Evolutionary conservation across 1,140 invertebrate species (phyloP).

Genomic region (Drosophila sucinea): DNA sequence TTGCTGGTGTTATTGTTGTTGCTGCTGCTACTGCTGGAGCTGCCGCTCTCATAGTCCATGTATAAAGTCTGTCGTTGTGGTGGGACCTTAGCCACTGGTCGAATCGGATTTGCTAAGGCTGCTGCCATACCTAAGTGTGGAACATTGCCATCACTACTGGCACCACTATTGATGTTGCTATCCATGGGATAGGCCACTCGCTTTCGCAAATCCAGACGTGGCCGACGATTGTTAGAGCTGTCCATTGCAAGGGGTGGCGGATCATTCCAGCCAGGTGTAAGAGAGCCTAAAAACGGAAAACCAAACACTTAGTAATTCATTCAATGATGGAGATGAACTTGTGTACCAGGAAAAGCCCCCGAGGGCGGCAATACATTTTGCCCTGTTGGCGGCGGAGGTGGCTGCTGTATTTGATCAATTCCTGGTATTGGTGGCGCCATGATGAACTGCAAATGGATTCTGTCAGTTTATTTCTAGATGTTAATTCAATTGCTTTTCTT

Average conservation of each 20-base stretch:
- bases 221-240: conserved; percentile 38
- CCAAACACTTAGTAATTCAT: too few species aligned
- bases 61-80: conserved; percentile 31
- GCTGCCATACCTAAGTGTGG: conserved; percentile 23
- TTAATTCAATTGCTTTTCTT: background rate
- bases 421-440: conserved; percentile 42
- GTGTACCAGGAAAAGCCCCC: conserved; percentile 60
- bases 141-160: conserved; percentile 10
- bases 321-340: background rate
- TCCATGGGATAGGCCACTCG: conserved; percentile 71
- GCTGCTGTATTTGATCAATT: conserved; percentile 9
- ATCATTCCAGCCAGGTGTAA: conserved; percentile 80
- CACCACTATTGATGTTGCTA: conserved; percentile 12
- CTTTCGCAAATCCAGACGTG: conserved; percentile 73
- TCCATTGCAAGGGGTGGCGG: conserved; percentile 64
- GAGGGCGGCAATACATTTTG: conserved; percentile 56
- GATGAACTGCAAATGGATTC: conserved; percentile 2
- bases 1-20: background rate
- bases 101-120: conserved; percentile 13
- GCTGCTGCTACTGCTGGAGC: background rate
- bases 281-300: conserved; percentile 42
- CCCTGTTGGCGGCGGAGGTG: conserved; percentile 60
- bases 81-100: conserved; percentile 57
- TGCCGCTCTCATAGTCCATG: conserved; percentile 14
- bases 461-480: background rate